phyloP scores from a whole-genome alignment of 2,113 vertebrate species.

The Apeltes quadracus region DNA sequence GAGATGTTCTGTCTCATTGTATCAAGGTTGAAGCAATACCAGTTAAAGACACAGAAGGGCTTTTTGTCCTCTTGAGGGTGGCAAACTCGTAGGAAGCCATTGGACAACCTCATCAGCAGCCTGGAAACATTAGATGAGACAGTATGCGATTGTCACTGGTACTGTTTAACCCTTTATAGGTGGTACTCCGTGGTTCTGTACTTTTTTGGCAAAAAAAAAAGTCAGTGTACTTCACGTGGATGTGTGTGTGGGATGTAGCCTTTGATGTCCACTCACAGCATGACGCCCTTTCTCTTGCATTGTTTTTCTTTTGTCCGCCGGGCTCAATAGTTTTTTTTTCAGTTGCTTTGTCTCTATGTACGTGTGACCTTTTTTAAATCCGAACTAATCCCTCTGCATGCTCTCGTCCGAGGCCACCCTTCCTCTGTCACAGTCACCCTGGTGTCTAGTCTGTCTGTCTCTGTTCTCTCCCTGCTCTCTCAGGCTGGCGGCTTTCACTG shows the following conservation, averaged over 20 bases:
- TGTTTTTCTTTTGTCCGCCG: slow-evolving; percentile 45
- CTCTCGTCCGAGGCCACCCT: slow-evolving; percentile 63
- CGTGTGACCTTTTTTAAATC: slow-evolving; percentile 55
- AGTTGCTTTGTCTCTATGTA: slow-evolving; percentile 75
- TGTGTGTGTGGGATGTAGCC: slow-evolving; percentile 72
- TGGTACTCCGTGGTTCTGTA: slow-evolving; percentile 67
- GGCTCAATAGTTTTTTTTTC: slow-evolving; percentile 56
- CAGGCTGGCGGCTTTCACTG: slow-evolving; percentile 91
- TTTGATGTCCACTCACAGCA: slow-evolving; percentile 76
- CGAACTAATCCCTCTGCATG: slow-evolving; percentile 71
- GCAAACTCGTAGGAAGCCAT: slow-evolving; percentile 60
- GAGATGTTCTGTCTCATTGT: slow-evolving; percentile 61
- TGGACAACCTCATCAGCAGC: slow-evolving; percentile 58
- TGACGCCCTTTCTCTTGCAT: slow-evolving; percentile 56
- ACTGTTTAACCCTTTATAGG: slow-evolving; percentile 75
- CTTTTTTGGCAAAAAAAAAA: too few relatives aligned
- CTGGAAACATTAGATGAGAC: slow-evolving; percentile 40
- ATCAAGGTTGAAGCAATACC: slow-evolving; percentile 79
- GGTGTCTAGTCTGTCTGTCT: slow-evolving; percentile 84
- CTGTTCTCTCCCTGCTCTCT: slow-evolving; percentile 88
- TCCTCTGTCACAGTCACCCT: slow-evolving; percentile 76
- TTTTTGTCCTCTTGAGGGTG: slow-evolving; percentile 55
- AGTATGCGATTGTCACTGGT: slow-evolving; percentile 71
- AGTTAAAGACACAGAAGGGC: slow-evolving; percentile 67
- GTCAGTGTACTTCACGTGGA: slow-evolving; percentile 67